Evolutionary conservation across 2,797 vertebrate species (phyloP).

Genomic region (Pangasius macronema): DNA sequence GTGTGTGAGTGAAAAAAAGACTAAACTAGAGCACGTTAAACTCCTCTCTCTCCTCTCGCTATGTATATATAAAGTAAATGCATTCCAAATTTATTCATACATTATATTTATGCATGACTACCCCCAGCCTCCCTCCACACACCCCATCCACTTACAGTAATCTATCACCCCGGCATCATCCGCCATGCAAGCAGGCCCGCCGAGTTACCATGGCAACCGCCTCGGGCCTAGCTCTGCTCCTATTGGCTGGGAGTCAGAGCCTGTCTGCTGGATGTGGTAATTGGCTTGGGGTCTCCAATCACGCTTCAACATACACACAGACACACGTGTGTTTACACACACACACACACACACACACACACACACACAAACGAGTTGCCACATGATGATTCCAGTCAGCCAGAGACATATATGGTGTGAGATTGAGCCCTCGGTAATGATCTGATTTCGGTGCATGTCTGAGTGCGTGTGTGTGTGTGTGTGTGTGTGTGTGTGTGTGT

Average conservation of each 20-base stretch:
- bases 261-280: constrained; percentile 83
- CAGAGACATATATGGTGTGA: constrained; percentile 67
- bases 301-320: constrained; percentile 40
- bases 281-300: constrained; percentile 77
- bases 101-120: constrained; percentile 84
- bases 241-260: constrained; percentile 81
- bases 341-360: constrained; percentile 42
- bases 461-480: constrained; percentile 48
- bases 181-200: constrained; percentile 80
- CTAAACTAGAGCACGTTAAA: constrained; percentile 24
- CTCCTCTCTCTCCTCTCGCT: neutral
- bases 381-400: constrained; percentile 51
- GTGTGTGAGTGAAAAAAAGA: constrained; percentile 18
- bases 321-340: constrained; percentile 39
- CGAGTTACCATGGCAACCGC: constrained; percentile 82
- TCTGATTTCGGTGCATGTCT: constrained; percentile 61
- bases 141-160: constrained; percentile 83
- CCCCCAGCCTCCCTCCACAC: constrained; percentile 60
- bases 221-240: constrained; percentile 72
- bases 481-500: constrained; percentile 41
- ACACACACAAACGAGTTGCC: constrained; percentile 48
- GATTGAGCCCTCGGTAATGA: constrained; percentile 72
- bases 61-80: constrained; percentile 63
- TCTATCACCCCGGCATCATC: constrained; percentile 84
- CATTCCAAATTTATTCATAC: constrained; percentile 82